Evolutionary conservation across 2,113 vertebrate species (phyloP).

Genomic region (Pteropus alecto): DNA sequence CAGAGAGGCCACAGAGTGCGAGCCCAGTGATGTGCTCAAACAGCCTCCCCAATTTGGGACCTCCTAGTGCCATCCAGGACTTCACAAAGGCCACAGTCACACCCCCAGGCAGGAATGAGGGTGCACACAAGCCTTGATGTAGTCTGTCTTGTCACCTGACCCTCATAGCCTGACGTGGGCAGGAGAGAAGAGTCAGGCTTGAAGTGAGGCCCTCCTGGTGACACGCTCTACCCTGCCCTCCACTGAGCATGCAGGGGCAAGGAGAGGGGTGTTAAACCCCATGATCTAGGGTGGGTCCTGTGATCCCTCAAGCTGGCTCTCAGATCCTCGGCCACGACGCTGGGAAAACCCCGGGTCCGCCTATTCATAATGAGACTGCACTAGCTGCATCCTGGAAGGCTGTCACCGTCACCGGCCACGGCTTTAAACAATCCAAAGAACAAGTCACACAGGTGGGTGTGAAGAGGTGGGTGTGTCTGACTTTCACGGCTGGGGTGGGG

Average conservation of each 20-base stretch:
- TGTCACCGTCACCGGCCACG: not conserved
- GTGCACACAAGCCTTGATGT: not conserved
- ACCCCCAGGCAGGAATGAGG: not conserved
- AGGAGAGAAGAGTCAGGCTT: not conserved
- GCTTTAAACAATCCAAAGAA: not conserved
- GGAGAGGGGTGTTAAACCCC: accelerated
- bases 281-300: accelerated
- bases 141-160: not conserved
- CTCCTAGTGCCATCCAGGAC: not conserved
- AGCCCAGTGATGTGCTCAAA: not conserved
- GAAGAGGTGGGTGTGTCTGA: not conserved
- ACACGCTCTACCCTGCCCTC: not conserved
- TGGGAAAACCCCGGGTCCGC: not conserved
- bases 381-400: not conserved
- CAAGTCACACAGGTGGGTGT: not conserved
- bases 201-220: not conserved
- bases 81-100: not conserved
- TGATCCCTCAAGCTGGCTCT: not conserved
- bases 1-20: accelerated
- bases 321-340: not conserved
- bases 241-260: not conserved
- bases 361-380: not conserved
- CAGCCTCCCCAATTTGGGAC: not conserved
- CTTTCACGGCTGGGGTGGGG: no score
- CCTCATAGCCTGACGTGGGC: not conserved